These are phyloP conservation scores for Phymatocera aterrima DNA, from an alignment of 2,888 invertebrate genomes.

Conservation along the genomic window DNA sequence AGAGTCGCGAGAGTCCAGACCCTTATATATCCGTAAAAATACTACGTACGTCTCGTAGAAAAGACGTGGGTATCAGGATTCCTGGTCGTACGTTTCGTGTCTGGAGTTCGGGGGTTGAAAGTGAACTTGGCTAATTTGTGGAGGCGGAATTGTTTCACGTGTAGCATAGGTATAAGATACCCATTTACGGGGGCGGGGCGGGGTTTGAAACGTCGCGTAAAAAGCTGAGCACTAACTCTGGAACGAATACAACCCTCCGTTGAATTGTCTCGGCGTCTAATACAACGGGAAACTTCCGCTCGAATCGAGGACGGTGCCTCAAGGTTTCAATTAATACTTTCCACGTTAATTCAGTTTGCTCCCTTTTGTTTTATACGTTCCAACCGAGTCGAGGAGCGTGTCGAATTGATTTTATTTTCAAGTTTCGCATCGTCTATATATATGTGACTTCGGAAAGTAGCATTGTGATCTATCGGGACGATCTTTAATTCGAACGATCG, in stretches of 20 bases:
- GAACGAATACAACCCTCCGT: neutral
- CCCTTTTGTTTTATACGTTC: neutral
- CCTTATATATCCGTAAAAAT: neutral
- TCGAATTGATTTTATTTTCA: constrained; percentile 26
- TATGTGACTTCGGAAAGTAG: neutral
- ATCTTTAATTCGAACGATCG: neutral
- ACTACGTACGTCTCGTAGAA: constrained; percentile 7
- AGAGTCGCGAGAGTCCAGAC: neutral
- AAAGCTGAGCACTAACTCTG: neutral
- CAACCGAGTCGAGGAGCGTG: constrained; percentile 10
- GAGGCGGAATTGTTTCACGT: no score
- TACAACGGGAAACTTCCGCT: constrained; percentile 5
- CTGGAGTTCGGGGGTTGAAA: neutral
- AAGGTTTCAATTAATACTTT: constrained; percentile 19
- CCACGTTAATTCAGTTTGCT: neutral
- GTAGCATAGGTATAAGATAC: neutral
- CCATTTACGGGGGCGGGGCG: no score
- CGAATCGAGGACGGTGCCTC: neutral
- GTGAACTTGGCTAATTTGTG: neutral
- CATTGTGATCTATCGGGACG: neutral
- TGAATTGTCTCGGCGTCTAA: constrained; percentile 25
- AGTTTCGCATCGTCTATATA: neutral
- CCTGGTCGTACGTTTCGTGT: neutral
- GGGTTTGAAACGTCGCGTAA: neutral
- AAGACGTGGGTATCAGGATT: neutral